phyloP scores from a whole-genome alignment of 2,797 vertebrate species.

The Channallabes apus region DNA sequence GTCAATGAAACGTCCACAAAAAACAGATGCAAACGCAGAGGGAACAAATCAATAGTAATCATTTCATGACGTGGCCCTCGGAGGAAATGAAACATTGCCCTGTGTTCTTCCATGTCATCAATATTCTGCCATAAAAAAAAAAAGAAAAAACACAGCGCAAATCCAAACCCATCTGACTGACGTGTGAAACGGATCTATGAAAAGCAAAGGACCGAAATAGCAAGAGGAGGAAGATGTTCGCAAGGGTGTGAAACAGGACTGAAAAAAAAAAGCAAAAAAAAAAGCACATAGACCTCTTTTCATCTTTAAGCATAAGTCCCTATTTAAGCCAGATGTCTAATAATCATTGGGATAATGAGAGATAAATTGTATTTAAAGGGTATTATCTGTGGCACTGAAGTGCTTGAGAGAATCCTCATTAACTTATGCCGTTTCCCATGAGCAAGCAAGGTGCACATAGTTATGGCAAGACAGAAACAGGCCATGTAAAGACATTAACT shows the following conservation, averaged over 20 bases:
- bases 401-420: conserved; percentile 42
- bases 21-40: conserved; percentile 65
- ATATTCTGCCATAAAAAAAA: conserved; percentile 47
- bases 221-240: conserved; percentile 30
- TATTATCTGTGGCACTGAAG: conserved; percentile 44
- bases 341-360: conserved; percentile 54
- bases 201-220: conserved; percentile 33
- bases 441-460: conserved; percentile 4
- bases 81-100: conserved; percentile 71
- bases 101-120: conserved; percentile 57
- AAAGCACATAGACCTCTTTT: no score
- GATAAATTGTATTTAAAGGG: conserved; percentile 44
- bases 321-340: conserved; percentile 45
- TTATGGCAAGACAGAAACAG: neutral
- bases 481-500: neutral
- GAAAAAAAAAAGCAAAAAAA: neutral
- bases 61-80: conserved; percentile 69
- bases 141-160: conserved; percentile 43
- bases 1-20: conserved; percentile 69
- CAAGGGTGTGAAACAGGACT: conserved; percentile 16
- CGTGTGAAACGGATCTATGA: conserved; percentile 37
- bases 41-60: conserved; percentile 76
- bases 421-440: conserved; percentile 33
- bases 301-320: no score
- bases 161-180: conserved; percentile 34